These are phyloP conservation scores for Coturnix japonica DNA, from an alignment of 2,113 vertebrate species.

Conservation along the genomic window DNA sequence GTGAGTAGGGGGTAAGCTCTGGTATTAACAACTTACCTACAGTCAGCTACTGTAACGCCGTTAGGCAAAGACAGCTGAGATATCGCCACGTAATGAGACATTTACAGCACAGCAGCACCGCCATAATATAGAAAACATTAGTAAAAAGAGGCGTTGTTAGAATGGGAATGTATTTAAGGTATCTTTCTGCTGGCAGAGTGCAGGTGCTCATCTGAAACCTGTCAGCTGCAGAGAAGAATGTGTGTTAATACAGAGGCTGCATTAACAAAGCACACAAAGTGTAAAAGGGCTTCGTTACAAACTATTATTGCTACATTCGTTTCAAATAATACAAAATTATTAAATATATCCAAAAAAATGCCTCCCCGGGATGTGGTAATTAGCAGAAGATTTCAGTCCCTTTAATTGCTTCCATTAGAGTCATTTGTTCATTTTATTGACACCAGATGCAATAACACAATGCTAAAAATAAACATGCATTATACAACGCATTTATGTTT, in stretches of 20 bases:
- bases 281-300: conserved; percentile 18
- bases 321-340: conserved; percentile 48
- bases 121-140: neutral
- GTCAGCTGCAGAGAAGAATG: neutral
- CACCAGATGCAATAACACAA: conserved; percentile 76
- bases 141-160: neutral
- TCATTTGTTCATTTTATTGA: conserved; percentile 80
- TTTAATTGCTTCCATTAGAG: conserved; percentile 68
- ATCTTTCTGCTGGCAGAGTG: conserved; percentile 1
- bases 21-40: neutral
- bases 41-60: neutral
- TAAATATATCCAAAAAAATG: conserved; percentile 18
- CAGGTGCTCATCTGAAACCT: neutral
- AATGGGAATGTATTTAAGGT: conserved; percentile 3
- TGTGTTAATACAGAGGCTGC: neutral
- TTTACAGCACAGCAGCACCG: neutral
- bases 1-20: no score
- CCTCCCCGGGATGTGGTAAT: conserved; percentile 49
- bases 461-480: conserved; percentile 82
- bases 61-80: neutral
- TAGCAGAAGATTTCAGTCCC: conserved; percentile 56
- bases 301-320: conserved; percentile 40
- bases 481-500: conserved; percentile 73
- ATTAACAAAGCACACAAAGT: conserved; percentile 38
- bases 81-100: neutral